phyloP scores from a whole-genome alignment of 2,888 invertebrate genomes.

The Stegophylla sp. region DNA sequence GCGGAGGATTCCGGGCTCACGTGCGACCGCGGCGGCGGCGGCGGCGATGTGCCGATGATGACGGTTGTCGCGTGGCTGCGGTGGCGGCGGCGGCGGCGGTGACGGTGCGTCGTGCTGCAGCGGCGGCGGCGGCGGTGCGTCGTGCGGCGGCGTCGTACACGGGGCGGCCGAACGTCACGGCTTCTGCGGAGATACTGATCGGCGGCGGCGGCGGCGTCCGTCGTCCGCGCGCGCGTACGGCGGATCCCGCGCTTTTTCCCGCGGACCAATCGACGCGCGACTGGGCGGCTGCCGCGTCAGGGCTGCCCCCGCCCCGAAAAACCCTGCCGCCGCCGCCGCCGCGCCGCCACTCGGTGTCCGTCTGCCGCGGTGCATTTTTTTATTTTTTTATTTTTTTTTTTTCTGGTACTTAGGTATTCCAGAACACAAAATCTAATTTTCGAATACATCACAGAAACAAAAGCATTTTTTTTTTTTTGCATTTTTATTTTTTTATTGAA shows the following conservation, averaged over 20 bases:
- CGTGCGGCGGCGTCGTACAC: neutral
- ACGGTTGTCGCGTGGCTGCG: neutral
- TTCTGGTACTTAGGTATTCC: no score
- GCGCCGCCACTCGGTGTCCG: neutral
- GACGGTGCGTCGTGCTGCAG: no score
- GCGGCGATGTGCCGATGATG: neutral
- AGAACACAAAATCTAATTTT: no score
- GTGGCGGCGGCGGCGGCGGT: neutral
- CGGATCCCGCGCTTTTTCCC: slow-evolving; percentile 53
- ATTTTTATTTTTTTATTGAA: no score
- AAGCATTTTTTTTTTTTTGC: no score
- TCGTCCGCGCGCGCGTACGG: slow-evolving; percentile 31
- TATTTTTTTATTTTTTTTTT: no score
- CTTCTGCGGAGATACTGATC: neutral
- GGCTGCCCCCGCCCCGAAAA: slow-evolving; percentile 52
- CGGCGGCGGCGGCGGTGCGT: neutral
- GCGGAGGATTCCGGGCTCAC: slow-evolving; percentile 7
- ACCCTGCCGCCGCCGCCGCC: slow-evolving; percentile 24
- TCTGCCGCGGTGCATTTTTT: neutral
- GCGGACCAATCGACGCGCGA: slow-evolving; percentile 50
- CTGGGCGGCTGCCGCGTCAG: slow-evolving; percentile 48
- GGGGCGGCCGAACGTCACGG: neutral
- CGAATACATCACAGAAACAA: no score
- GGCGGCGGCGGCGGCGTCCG: neutral
- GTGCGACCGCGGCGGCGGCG: slow-evolving; percentile 5